Evolutionary conservation across 2,797 vertebrate species (phyloP).

Genomic region (Dipus sagitta): DNA sequence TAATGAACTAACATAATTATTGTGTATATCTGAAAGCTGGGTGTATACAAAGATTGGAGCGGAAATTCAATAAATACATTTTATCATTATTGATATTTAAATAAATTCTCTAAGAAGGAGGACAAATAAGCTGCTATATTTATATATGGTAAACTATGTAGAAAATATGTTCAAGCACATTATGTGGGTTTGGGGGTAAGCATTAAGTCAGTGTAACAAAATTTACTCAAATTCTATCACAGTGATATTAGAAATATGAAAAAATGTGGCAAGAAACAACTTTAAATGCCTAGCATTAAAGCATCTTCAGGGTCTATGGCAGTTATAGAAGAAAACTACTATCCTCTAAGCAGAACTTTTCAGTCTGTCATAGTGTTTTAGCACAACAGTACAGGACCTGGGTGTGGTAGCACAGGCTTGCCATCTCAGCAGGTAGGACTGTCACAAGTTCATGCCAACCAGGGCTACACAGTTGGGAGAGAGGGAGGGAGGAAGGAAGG

Average conservation of each 20-base stretch:
- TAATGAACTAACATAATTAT: background rate
- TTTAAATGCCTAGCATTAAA: background rate
- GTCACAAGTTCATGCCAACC: background rate
- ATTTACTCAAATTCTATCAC: background rate
- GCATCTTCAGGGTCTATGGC: background rate
- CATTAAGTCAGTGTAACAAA: background rate
- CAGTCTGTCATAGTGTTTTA: background rate
- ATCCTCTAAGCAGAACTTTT: background rate
- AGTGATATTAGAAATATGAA: background rate
- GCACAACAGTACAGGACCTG: background rate
- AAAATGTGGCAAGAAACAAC: background rate
- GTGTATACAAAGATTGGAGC: background rate
- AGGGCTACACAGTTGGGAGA: background rate
- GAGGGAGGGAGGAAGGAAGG: background rate
- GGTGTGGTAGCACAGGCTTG: background rate
- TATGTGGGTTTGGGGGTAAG: background rate
- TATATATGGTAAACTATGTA: background rate
- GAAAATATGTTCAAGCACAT: background rate
- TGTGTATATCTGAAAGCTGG: background rate
- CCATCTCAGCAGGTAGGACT: background rate
- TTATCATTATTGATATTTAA: constrained; percentile 22
- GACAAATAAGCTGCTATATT: background rate
- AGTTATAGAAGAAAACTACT: background rate
- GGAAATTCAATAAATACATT: constrained; percentile 28
- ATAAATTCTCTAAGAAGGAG: background rate